These are phyloP conservation scores for Falco novaeseelandiae DNA, from an alignment of 2,797 vertebrate species.

Conservation along the genomic window DNA sequence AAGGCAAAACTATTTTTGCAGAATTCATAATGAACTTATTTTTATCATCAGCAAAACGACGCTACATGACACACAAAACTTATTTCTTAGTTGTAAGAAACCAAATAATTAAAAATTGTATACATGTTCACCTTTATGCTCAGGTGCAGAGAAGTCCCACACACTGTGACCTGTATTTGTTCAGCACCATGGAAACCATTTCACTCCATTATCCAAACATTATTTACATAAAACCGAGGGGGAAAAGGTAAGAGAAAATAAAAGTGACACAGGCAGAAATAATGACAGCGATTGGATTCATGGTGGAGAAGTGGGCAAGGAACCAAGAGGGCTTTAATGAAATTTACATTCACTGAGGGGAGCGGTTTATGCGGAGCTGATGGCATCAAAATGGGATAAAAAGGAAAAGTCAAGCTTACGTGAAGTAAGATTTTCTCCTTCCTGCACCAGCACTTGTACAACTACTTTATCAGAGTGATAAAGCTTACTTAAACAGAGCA, in stretches of 20 bases:
- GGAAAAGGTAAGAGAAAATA: constrained; percentile 62
- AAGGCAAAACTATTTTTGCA: constrained; percentile 5
- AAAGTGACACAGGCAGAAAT: constrained; percentile 61
- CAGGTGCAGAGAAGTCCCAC: constrained; percentile 73
- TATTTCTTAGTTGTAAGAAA: constrained; percentile 61
- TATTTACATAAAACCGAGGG: constrained; percentile 79
- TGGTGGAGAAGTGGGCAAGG: constrained; percentile 21
- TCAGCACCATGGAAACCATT: constrained; percentile 82
- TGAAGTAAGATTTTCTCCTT: neutral
- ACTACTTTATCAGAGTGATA: neutral
- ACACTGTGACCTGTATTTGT: constrained; percentile 77
- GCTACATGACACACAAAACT: constrained; percentile 24
- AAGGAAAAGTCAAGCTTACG: neutral
- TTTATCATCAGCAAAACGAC: constrained; percentile 15
- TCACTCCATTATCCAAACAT: constrained; percentile 79
- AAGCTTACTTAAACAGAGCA: neutral
- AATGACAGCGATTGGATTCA: constrained; percentile 51
- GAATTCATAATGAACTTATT: neutral
- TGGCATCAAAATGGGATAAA: neutral
- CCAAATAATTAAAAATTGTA: constrained; percentile 72
- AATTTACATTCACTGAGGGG: neutral
- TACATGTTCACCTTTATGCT: constrained; percentile 71
- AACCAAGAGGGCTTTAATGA: constrained; percentile 50
- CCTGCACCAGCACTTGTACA: neutral
- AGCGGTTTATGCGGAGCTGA: neutral